A percentile compares a stretch with the other conserved stretches of the same genome.
Conservation (phyloP, 2,113 vertebrate genomes). For the Crotophaga sulcirostris region DNA sequence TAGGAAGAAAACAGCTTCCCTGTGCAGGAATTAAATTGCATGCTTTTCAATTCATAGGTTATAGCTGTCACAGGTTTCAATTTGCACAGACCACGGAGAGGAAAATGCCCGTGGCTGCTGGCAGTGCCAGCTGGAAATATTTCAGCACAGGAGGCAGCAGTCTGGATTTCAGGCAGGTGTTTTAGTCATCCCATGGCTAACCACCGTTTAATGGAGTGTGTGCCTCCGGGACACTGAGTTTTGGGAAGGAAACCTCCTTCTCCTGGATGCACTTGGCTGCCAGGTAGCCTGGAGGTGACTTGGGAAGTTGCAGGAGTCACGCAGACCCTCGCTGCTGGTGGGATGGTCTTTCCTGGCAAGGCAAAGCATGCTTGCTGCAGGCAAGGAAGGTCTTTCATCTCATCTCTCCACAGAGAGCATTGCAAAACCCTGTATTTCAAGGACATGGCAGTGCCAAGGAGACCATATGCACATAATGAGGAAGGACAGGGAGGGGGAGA, state of each 20-base stretch:
- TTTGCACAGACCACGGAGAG: neutral
- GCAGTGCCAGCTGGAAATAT: conserved; percentile 10
- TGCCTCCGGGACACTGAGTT: accelerated
- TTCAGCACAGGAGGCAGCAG: neutral
- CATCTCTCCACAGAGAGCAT: neutral
- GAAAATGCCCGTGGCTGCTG: neutral
- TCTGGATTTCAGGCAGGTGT: neutral
- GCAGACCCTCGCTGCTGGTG: neutral
- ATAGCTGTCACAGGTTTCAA: neutral
- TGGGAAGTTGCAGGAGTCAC: neutral
- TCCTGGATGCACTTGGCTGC: neutral
- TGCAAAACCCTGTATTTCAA: neutral
- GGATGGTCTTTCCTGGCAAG: neutral
- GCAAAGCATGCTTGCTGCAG: accelerated
- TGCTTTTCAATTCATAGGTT: neutral
- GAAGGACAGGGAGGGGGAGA: neutral
- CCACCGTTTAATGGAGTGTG: neutral
- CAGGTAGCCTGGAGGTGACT: neutral
- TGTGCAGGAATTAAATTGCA: neutral
- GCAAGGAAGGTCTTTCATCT: neutral
- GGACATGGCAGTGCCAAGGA: neutral
- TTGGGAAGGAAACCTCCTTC: neutral
- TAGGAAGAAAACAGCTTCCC: neutral
- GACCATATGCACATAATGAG: neutral
- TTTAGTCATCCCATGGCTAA: neutral